Evolutionary conservation across 2,797 vertebrate species (phyloP).

Genomic region (Urocyon cinereoargenteus): DNA sequence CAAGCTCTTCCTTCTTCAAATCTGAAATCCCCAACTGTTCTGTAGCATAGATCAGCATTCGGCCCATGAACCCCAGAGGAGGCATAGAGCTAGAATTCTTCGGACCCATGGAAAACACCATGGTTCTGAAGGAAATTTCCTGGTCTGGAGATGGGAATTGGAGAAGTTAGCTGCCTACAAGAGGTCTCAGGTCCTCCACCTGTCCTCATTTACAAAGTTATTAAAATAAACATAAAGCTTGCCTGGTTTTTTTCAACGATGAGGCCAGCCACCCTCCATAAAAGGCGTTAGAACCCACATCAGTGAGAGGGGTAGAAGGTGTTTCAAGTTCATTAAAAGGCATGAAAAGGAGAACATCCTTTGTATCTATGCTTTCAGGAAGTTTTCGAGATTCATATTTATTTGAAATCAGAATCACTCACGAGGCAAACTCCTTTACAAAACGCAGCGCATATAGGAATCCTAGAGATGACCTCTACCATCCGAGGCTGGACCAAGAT

Average conservation of each 20-base stretch:
- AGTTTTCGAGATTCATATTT: slow-evolving; percentile 29
- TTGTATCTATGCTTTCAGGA: slow-evolving; percentile 10
- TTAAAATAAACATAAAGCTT: not conserved
- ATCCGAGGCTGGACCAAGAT: slow-evolving; percentile 78
- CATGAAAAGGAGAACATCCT: not conserved
- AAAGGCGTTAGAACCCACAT: not conserved
- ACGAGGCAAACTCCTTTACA: not conserved
- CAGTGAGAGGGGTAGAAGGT: not conserved
- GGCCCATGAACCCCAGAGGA: fast-evolving
- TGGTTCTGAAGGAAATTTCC: not conserved
- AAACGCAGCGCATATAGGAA: not conserved
- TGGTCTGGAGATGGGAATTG: not conserved
- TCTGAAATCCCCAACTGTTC: fast-evolving
- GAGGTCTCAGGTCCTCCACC: not conserved
- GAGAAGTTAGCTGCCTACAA: not conserved
- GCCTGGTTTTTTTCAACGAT: fast-evolving
- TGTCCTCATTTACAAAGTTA: not conserved
- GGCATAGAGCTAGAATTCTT: not conserved
- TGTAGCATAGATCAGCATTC: fast-evolving
- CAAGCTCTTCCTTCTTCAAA: not conserved
- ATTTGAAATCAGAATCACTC: slow-evolving; percentile 41
- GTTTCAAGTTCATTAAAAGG: slow-evolving; percentile 49
- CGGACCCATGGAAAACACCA: not conserved
- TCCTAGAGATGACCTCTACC: slow-evolving; percentile 82
- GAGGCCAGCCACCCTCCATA: not conserved